A percentile compares a stretch with the other conserved stretches of the same genome.
These are phyloP conservation scores for Gymnobelideus leadbeateri DNA, from an alignment of 2,113 vertebrate genomes.

Conservation along the genomic window DNA sequence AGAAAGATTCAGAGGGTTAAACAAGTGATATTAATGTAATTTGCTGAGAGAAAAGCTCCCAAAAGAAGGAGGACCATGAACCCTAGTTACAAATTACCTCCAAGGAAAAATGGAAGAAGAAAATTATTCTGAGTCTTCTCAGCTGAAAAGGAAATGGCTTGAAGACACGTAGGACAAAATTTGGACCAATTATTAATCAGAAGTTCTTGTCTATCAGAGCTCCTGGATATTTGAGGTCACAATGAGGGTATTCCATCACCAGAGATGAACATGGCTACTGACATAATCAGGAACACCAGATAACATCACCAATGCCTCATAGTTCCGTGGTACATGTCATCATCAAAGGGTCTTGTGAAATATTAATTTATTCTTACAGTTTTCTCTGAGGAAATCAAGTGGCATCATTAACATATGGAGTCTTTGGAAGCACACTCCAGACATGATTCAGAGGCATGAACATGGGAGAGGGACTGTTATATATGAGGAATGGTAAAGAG, in stretches of 20 bases:
- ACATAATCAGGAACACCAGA: neutral
- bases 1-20: slow-evolving; percentile 33
- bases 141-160: slow-evolving; percentile 63
- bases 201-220: slow-evolving; percentile 39
- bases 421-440: neutral
- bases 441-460: neutral
- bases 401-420: neutral
- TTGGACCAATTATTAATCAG: slow-evolving; percentile 59
- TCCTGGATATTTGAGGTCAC: slow-evolving; percentile 7
- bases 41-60: slow-evolving; percentile 51
- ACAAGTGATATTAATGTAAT: slow-evolving; percentile 51
- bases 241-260: neutral
- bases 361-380: neutral
- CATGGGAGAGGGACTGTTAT: neutral
- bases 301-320: neutral
- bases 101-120: slow-evolving; percentile 58
- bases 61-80: slow-evolving; percentile 46
- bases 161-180: slow-evolving; percentile 57
- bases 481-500: neutral
- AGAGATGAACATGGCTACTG: neutral
- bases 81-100: slow-evolving; percentile 66
- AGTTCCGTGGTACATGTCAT: neutral
- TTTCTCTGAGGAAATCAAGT: neutral
- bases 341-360: neutral
- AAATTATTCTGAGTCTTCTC: slow-evolving; percentile 72